These are phyloP conservation scores for Fundulus diaphanus DNA, from an alignment of 2,797 vertebrate species.

Conservation along the genomic window DNA sequence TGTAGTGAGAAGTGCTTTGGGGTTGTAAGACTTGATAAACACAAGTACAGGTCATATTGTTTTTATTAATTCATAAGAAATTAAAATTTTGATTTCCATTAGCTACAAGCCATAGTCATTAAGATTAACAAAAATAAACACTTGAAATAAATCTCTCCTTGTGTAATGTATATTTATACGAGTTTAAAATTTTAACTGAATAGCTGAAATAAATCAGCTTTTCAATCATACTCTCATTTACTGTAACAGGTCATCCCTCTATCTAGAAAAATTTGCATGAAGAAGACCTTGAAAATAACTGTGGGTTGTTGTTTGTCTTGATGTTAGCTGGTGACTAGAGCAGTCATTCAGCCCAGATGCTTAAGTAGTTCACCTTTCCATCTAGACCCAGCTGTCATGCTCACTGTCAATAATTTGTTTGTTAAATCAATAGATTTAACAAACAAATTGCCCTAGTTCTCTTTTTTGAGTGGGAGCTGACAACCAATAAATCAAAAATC, in stretches of 20 bases:
- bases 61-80: no score
- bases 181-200: neutral
- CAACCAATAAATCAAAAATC: neutral
- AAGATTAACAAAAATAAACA: no score
- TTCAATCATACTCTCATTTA: neutral
- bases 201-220: neutral
- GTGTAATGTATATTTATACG: neutral
- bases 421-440: constrained; percentile 6
- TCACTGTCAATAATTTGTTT: constrained; percentile 7
- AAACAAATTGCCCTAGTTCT: no score
- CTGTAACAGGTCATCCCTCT: neutral
- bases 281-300: neutral
- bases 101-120: no score
- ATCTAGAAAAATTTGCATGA: neutral
- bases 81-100: no score
- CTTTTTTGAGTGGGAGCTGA: neutral
- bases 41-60: no score
- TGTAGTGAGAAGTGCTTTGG: no score
- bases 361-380: neutral
- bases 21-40: no score
- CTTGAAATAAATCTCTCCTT: no score
- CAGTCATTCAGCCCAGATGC: neutral
- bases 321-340: neutral
- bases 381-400: neutral
- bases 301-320: neutral